These are phyloP conservation scores for Dipodomys ordii DNA, from an alignment of 2,113 vertebrate genomes.

Conservation along the genomic window DNA sequence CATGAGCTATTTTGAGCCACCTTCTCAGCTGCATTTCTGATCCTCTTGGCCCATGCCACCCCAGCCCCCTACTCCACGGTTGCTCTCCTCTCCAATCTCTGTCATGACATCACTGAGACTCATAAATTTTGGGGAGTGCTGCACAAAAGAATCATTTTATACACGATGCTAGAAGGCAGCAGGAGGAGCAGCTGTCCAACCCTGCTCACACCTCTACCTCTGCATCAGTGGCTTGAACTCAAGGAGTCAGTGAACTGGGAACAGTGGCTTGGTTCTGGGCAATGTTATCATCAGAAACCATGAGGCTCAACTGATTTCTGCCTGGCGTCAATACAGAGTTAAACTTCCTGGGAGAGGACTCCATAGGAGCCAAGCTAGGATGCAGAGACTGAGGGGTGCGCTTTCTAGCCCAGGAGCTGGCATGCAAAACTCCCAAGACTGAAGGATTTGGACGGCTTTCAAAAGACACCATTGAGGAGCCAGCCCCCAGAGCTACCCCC, in stretches of 20 bases:
- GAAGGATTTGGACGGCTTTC: background rate
- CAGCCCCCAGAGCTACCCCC: accelerated
- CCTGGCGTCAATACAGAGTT: background rate
- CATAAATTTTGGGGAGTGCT: background rate
- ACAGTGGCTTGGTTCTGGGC: background rate
- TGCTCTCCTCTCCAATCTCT: conserved; percentile 8
- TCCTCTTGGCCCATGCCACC: conserved; percentile 74
- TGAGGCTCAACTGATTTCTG: background rate
- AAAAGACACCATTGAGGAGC: background rate
- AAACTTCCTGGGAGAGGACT: background rate
- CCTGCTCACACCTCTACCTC: background rate
- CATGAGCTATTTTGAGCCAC: conserved; percentile 84
- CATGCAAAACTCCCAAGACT: background rate
- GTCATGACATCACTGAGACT: conserved; percentile 79
- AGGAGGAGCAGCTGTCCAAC: background rate
- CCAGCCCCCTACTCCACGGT: background rate
- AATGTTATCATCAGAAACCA: background rate
- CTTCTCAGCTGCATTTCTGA: conserved; percentile 83
- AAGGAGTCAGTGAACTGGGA: background rate
- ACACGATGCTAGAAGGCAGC: background rate
- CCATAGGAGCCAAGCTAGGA: background rate
- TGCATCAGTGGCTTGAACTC: background rate
- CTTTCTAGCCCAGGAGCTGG: background rate
- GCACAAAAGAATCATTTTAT: conserved; percentile 67
- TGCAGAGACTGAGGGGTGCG: background rate